Conservation (phyloP, 2,113 vertebrate genomes). For the Phaethornis superciliosus region DNA sequence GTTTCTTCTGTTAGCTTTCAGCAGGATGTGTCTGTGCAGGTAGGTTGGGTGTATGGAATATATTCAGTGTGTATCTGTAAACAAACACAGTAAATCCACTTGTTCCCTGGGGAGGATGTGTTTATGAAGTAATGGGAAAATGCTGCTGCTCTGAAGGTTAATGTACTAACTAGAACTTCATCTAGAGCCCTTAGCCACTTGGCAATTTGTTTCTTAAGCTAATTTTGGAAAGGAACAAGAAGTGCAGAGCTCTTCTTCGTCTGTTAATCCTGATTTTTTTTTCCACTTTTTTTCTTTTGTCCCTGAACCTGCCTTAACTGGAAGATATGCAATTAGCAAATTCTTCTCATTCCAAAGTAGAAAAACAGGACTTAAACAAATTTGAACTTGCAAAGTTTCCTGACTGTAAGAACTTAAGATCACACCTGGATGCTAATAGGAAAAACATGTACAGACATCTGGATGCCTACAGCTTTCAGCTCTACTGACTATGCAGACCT, state of each 20-base stretch:
- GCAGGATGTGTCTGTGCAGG: slow-evolving; percentile 30
- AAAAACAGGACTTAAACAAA: slow-evolving; percentile 52
- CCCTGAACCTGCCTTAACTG: slow-evolving; percentile 57
- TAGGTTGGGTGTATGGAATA: neutral
- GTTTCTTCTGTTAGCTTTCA: neutral
- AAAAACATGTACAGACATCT: slow-evolving; percentile 51
- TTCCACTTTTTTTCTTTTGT: neutral
- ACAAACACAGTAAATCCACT: neutral
- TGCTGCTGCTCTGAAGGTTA: neutral
- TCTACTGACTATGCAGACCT: neutral
- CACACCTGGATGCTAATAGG: slow-evolving; percentile 47
- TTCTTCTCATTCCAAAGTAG: slow-evolving; percentile 56
- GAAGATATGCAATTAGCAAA: slow-evolving; percentile 54
- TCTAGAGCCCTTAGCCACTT: neutral
- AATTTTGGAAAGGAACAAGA: slow-evolving; percentile 14
- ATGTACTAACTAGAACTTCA: neutral
- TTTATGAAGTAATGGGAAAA: neutral
- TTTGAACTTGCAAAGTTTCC: slow-evolving; percentile 63
- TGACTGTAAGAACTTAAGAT: slow-evolving; percentile 29
- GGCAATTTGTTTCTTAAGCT: neutral
- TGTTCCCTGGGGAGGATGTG: neutral
- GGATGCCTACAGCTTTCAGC: neutral
- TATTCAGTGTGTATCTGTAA: neutral
- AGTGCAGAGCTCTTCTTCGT: neutral
- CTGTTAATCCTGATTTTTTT: slow-evolving; percentile 33